Evolutionary conservation across 2,888 invertebrate species (phyloP).

Genomic region (Atethmia centrago): DNA sequence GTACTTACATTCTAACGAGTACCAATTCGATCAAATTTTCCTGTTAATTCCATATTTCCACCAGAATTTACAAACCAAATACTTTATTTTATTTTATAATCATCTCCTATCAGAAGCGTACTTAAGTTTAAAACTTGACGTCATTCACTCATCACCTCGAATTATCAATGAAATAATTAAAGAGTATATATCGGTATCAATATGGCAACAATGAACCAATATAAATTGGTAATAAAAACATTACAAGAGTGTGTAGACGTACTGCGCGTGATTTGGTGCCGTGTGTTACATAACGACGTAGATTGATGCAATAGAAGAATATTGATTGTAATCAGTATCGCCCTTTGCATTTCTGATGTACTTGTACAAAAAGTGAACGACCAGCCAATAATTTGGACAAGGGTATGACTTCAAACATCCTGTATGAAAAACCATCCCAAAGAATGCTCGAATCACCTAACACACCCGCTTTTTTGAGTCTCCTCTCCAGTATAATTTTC

Average conservation of each 20-base stretch:
- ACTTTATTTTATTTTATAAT: conserved; percentile 15
- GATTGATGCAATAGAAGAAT: conserved; percentile 49
- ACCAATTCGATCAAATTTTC: background rate
- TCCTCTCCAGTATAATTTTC: background rate
- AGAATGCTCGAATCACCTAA: background rate
- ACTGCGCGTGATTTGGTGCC: conserved; percentile 25
- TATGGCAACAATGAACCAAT: conserved; percentile 36
- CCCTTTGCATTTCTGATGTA: conserved; percentile 14
- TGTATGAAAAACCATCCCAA: background rate
- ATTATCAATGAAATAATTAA: conserved; percentile 63
- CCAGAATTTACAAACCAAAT: conserved; percentile 5
- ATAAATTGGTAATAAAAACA: conserved; percentile 52
- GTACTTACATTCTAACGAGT: conserved; percentile 1
- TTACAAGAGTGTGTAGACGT: conserved; percentile 15
- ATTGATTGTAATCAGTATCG: conserved; percentile 24
- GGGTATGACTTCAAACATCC: background rate
- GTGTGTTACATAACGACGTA: conserved; percentile 28
- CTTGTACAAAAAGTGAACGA: background rate
- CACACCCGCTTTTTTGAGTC: too few relatives aligned
- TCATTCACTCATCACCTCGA: conserved; percentile 60
- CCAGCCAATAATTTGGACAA: background rate
- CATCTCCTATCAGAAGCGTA: conserved; percentile 26
- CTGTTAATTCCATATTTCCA: background rate
- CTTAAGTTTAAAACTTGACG: conserved; percentile 48
- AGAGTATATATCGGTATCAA: conserved; percentile 36